These are phyloP conservation scores for Lophura nycthemera DNA, from an alignment of 2,113 vertebrate species.

Conservation along the genomic window DNA sequence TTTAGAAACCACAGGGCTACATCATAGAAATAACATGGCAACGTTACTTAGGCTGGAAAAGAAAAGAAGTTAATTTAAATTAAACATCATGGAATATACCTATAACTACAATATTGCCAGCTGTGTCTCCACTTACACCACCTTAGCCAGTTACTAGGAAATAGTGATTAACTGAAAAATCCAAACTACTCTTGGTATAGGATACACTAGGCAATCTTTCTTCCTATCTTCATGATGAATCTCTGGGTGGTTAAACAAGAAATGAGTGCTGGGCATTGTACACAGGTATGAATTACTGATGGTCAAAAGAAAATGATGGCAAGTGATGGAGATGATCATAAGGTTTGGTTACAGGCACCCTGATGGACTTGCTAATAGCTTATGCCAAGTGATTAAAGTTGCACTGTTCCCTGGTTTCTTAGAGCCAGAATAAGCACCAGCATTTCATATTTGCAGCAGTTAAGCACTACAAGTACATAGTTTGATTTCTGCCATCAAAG, in stretches of 20 bases:
- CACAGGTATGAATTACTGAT: background rate
- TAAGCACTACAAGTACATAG: background rate
- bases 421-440: no score
- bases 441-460: background rate
- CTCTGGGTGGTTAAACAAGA: background rate
- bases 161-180: background rate
- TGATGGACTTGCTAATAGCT: no score
- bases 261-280: background rate
- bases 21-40: background rate
- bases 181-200: background rate
- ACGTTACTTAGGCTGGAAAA: background rate
- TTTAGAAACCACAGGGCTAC: background rate
- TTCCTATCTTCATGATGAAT: background rate
- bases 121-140: background rate
- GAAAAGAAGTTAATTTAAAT: background rate
- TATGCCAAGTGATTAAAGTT: no score
- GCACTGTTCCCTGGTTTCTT: no score
- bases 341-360: background rate
- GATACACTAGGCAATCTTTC: background rate
- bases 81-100: background rate
- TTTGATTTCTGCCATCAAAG: constrained; percentile 41
- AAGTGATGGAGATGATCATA: background rate
- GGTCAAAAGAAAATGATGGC: background rate
- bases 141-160: background rate
- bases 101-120: background rate